Evolutionary conservation across 2,888 invertebrate species (phyloP).

Genomic region (Acanthosepion pharaonis): DNA sequence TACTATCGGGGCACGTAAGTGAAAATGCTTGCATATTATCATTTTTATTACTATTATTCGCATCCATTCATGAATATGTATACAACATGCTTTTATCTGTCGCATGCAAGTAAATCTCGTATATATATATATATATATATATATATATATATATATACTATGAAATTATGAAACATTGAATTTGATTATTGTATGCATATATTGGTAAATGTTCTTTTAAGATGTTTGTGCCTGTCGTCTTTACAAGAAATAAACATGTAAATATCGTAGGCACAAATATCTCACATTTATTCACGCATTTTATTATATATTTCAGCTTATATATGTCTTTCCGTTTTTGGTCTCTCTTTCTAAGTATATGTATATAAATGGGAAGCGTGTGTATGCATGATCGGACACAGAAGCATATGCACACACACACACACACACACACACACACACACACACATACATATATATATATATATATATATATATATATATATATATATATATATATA

Average conservation of each 20-base stretch:
- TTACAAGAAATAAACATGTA: no score
- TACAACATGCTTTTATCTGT: not conserved
- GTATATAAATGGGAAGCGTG: no score
- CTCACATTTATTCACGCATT: no score
- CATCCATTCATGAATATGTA: not conserved
- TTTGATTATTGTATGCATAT: not conserved
- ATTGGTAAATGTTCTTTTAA: not conserved
- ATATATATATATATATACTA: not conserved
- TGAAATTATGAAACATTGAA: no score
- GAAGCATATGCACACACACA: not conserved
- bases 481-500: not conserved
- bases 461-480: not conserved
- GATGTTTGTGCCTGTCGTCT: not conserved
- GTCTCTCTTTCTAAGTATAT: no score
- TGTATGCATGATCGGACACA: not conserved
- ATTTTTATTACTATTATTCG: no score
- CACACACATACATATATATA: not conserved
- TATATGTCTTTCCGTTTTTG: not conserved
- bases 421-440: not conserved
- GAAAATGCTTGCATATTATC: not conserved
- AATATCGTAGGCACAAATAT: no score
- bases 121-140: conserved; percentile 33
- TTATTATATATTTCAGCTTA: not conserved
- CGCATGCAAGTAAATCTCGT: not conserved
- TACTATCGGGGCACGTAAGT: not conserved